Base-by-base conservation (phyloP, 2,113 vertebrate species). In the Zingel zingel region DNA sequence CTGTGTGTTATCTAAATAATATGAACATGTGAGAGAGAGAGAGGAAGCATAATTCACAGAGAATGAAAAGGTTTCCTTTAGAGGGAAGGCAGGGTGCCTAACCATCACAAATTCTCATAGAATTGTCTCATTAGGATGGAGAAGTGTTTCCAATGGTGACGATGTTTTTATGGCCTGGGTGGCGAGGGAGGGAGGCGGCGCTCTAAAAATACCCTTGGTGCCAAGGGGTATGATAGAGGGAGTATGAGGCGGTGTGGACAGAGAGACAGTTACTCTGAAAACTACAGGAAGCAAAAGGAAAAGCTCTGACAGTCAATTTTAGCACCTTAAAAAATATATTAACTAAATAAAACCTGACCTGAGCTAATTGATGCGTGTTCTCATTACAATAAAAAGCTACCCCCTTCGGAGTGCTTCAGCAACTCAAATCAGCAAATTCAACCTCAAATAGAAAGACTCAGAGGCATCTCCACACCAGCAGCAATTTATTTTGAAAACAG, bases 181-280 rank as follows among this genome's bases (percentile, higher is more conserved):
- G 62, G 45, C 56, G 23, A 66, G 48, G 51, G 21, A 74, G 43
- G 23, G 62, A 64, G 74, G 70, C 0, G 18, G 53, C 1, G 39
- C 67, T 74, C 80, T 86, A 91, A 90, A 90, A 88, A 89, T 89
- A 89, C 62, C 19, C 61, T 23, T 11, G 6, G 12, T 78, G 71
- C 86, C 77, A 68, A 47, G 33, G 74, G 84, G 50, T 39, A 27
- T 65, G 61, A 89, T 64, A 27, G 61, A 78, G 57, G 53, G 33
- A 84, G 25, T 11, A 45, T 74, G 47, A 77, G 21, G 25, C 30
- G 23, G 23, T 36, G 48, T 65, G 57, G 61, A 64, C 27, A 50
- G 65, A 62, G 45, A 56, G 36, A 76, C 15, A 56, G 5, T 19
- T 36, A 16, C 11, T 51, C 39, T 62, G 19, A 61, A 67, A 85